These are phyloP conservation scores for Xenentodon cancila DNA, from an alignment of 2,797 vertebrate species.

Conservation along the genomic window DNA sequence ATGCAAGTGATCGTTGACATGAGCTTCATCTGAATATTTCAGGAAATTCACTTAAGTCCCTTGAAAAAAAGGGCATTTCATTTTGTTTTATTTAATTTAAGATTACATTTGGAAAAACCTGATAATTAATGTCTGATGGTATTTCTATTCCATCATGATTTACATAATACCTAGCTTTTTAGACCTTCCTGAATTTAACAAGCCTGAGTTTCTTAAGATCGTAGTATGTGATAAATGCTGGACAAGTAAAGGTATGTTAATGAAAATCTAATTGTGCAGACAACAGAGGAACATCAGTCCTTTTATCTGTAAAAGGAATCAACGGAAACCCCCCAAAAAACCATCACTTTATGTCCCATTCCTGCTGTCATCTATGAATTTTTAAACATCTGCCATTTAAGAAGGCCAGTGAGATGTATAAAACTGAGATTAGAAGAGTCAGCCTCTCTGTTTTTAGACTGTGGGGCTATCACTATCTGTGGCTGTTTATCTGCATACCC, in stretches of 20 bases:
- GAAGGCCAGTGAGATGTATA: slow-evolving; percentile 61
- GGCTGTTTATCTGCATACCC: slow-evolving; percentile 72
- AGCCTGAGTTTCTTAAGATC: too few relatives aligned
- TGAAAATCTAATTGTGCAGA: neutral
- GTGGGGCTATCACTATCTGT: slow-evolving; percentile 52
- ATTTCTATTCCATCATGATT: too few relatives aligned
- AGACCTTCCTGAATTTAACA: too few relatives aligned
- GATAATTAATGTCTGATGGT: too few relatives aligned
- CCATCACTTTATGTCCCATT: too few relatives aligned
- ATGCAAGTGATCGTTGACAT: slow-evolving; percentile 2
- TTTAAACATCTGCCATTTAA: slow-evolving; percentile 60
- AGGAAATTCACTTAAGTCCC: neutral
- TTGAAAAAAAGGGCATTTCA: too few relatives aligned
- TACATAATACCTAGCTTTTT: too few relatives aligned
- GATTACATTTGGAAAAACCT: too few relatives aligned
- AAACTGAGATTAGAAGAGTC: slow-evolving; percentile 61
- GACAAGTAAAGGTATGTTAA: too few relatives aligned
- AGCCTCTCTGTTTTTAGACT: slow-evolving; percentile 48
- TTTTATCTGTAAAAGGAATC: slow-evolving; percentile 35
- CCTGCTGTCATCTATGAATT: slow-evolving; percentile 51
- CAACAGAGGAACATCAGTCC: slow-evolving; percentile 12
- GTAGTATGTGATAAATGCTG: too few relatives aligned
- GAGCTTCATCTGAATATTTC: neutral
- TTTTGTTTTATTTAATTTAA: too few relatives aligned
- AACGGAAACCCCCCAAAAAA: slow-evolving; percentile 4